Percentiles rank a stretch among this genome's conserved stretches.
Evolutionary conservation across 1,140 invertebrate species (phyloP).

Genomic region (Zaprionus capensis): DNA sequence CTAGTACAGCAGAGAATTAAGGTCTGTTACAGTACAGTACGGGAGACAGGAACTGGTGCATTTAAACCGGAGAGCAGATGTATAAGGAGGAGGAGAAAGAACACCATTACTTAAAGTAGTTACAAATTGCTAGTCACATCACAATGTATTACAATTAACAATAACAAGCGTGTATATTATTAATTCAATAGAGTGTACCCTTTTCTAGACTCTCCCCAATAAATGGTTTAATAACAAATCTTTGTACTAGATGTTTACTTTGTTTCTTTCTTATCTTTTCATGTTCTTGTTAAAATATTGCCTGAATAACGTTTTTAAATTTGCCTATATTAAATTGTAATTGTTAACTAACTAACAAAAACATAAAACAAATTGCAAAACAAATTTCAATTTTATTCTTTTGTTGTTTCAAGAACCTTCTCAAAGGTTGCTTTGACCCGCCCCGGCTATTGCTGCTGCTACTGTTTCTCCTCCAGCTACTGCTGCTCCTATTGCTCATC

Average conservation of each 20-base stretch:
- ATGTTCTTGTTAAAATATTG: not conserved
- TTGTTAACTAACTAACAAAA: not conserved
- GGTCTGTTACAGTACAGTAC: not conserved
- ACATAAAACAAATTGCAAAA: conserved; percentile 3
- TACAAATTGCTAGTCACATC: conserved; percentile 61
- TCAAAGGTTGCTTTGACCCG: not conserved
- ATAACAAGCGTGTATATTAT: conserved; percentile 65
- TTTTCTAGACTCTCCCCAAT: conserved; percentile 37
- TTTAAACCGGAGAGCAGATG: conserved; percentile 34
- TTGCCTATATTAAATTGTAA: not conserved
- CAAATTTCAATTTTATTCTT: not conserved
- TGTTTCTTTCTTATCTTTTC: not conserved
- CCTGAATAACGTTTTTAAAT: not conserved
- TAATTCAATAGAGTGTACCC: conserved; percentile 43
- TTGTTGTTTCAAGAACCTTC: not conserved
- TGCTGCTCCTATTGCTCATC: not conserved
- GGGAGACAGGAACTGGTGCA: conserved; percentile 31
- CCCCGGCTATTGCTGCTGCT: not conserved
- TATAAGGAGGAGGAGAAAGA: no score
- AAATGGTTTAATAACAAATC: conserved; percentile 6
- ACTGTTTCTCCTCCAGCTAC: not conserved
- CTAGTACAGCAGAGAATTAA: not conserved
- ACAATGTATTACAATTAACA: conserved; percentile 46
- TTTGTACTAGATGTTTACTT: not conserved
- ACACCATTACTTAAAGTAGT: conserved; percentile 41